These are phyloP conservation scores for Pituophis catenifer DNA, from an alignment of 2,113 vertebrate species.

Conservation along the genomic window DNA sequence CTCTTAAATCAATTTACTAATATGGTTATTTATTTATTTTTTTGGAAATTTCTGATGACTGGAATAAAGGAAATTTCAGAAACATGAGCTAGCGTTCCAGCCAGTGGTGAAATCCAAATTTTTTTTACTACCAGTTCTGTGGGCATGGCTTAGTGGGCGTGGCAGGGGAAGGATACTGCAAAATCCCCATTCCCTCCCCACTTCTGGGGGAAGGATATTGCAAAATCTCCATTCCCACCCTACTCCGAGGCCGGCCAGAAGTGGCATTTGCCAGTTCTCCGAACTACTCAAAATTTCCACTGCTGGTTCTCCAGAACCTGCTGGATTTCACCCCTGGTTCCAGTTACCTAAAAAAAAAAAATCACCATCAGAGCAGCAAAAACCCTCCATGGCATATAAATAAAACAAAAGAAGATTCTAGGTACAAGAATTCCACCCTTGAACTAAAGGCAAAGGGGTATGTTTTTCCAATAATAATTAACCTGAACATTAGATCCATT, in stretches of 20 bases:
- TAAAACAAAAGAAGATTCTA: not conserved
- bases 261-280: no score
- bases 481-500: fast-evolving
- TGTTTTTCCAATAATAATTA: not conserved
- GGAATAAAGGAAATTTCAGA: not conserved
- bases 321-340: no score
- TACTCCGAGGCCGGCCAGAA: no score
- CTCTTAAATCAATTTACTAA: not conserved
- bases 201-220: no score
- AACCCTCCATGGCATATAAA: fast-evolving
- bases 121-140: no score
- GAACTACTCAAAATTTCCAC: no score
- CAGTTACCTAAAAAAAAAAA: not conserved
- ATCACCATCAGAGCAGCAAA: fast-evolving
- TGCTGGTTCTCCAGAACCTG: no score
- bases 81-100: fast-evolving
- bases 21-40: not conserved
- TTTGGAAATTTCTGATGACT: not conserved
- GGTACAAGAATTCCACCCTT: fast-evolving
- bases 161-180: no score
- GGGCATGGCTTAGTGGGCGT: no score
- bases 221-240: no score
- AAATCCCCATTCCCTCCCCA: no score
- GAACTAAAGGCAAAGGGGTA: not conserved
- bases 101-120: no score